Conservation (phyloP, 1,140 invertebrate species). For the Lucilia cuprina region DNA sequence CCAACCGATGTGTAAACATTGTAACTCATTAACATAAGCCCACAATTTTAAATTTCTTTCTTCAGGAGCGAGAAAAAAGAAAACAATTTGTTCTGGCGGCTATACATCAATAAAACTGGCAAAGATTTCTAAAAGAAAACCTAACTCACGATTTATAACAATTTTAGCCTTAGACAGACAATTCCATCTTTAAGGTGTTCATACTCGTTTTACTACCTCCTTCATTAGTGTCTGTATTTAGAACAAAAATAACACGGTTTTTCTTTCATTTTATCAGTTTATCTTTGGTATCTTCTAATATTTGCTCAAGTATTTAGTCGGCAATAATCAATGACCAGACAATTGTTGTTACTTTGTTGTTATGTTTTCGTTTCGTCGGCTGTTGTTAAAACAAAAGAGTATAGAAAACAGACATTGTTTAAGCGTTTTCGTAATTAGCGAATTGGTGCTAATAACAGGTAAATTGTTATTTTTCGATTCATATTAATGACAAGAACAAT, state of each 20-base stretch:
- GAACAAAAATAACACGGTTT: conserved; percentile 10
- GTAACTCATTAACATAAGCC: conserved; percentile 13
- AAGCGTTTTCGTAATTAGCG: neutral
- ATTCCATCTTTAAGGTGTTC: too few species aligned
- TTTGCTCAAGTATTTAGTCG: neutral
- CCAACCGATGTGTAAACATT: neutral
- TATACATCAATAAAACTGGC: neutral
- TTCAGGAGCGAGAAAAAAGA: too few species aligned
- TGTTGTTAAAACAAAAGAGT: neutral
- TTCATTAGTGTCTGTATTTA: conserved; percentile 20
- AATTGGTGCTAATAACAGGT: conserved; percentile 20
- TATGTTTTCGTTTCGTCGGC: neutral
- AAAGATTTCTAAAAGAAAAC: neutral
- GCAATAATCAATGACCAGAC: conserved; percentile 11
- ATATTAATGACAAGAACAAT: neutral
- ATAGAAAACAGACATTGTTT: neutral
- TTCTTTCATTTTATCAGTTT: neutral
- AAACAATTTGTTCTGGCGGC: neutral
- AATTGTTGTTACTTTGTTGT: neutral
- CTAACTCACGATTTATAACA: neutral
- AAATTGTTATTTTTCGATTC: conserved; percentile 7
- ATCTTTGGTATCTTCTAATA: neutral
- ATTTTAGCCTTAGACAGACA: neutral
- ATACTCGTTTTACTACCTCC: too few species aligned
- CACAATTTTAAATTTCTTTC: neutral